Conservation (phyloP, 2,113 vertebrate genomes). For the Dinomys branickii region DNA sequence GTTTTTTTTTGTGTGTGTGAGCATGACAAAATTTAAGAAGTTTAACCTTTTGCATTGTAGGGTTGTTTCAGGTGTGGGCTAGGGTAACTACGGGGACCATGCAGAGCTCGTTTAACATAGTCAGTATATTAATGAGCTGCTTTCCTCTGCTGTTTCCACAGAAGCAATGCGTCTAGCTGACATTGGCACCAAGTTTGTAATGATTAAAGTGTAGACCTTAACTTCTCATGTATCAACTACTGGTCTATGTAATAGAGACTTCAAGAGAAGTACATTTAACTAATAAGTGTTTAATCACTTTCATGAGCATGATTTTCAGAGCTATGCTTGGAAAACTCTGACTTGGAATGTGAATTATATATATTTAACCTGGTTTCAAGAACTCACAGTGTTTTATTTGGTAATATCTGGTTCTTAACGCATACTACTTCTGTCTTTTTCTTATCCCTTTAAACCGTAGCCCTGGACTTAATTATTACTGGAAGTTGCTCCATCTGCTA, state of each 20-base stretch:
- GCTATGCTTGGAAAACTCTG: slow-evolving; percentile 56
- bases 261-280: neutral
- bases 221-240: slow-evolving; percentile 20
- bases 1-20: neutral
- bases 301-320: slow-evolving; percentile 63
- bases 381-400: slow-evolving; percentile 58
- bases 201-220: neutral
- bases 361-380: slow-evolving; percentile 54
- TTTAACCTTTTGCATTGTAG: neutral
- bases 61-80: rapidly evolving
- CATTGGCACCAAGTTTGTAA: neutral
- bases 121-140: neutral
- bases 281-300: slow-evolving; percentile 69
- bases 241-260: slow-evolving; percentile 47
- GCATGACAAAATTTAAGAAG: neutral
- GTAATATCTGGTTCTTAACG: slow-evolving; percentile 66
- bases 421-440: slow-evolving; percentile 53
- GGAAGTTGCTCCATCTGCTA: slow-evolving; percentile 80
- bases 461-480: slow-evolving; percentile 71
- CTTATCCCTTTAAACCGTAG: slow-evolving; percentile 65
- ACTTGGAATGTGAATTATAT: slow-evolving; percentile 45
- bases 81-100: rapidly evolving
- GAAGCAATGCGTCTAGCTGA: neutral
- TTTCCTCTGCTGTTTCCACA: neutral
- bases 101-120: neutral